phyloP scores from a whole-genome alignment of 2,113 vertebrate species.

The Haemorhous mexicanus region DNA sequence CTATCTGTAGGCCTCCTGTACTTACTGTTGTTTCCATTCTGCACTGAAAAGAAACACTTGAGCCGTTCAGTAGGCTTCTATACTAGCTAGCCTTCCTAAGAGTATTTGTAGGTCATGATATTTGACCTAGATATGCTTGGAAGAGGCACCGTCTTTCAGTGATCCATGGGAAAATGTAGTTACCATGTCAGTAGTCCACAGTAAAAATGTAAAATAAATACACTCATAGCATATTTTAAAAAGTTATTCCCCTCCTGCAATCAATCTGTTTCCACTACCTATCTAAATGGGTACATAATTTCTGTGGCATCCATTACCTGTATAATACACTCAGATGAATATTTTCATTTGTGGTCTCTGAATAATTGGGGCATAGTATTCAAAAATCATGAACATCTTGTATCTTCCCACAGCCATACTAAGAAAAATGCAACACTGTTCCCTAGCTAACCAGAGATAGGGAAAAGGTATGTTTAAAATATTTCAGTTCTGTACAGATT shows the following conservation, averaged over 20 bases:
- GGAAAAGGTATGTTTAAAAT: neutral
- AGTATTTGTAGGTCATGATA: neutral
- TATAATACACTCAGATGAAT: neutral
- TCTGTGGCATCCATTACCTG: neutral
- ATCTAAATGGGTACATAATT: neutral
- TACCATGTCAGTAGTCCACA: neutral
- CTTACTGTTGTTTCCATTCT: neutral
- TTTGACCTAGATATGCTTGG: neutral
- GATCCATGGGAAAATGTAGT: neutral
- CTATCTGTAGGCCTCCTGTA: neutral
- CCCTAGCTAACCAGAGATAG: neutral
- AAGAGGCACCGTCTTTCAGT: neutral
- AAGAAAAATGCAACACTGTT: neutral
- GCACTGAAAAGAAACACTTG: neutral
- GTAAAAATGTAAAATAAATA: neutral
- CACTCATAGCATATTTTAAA: fast-evolving
- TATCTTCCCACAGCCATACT: neutral
- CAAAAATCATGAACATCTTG: neutral
- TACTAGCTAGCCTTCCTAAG: neutral
- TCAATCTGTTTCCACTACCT: neutral
- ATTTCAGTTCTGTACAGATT: neutral
- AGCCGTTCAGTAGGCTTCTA: neutral
- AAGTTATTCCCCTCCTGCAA: neutral
- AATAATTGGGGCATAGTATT: neutral
- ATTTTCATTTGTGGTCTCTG: neutral